phyloP scores from a whole-genome alignment of 2,888 invertebrate species.

The Cerceris ruficornis region DNA sequence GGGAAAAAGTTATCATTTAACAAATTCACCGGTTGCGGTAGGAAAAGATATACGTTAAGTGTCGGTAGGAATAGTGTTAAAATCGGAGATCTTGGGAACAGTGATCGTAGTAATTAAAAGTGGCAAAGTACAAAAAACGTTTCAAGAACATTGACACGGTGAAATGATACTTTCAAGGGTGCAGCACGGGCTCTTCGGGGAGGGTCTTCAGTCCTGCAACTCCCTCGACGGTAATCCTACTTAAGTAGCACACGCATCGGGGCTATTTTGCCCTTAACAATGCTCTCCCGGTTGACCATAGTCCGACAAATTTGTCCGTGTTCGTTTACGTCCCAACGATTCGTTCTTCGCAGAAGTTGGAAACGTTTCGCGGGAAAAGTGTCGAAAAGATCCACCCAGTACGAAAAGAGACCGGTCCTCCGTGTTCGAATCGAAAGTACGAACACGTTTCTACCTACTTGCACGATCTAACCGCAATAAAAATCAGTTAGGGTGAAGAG shows the following conservation, averaged over 20 bases:
- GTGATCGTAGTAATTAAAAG: too few relatives aligned
- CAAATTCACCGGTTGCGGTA: too few relatives aligned
- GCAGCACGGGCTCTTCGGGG: constrained; percentile 1
- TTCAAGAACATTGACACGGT: constrained; percentile 9
- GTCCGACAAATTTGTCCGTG: too few relatives aligned
- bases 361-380: too few relatives aligned
- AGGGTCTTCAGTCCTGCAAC: neutral
- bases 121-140: too few relatives aligned
- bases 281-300: neutral
- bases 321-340: neutral
- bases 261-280: neutral
- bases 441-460: neutral
- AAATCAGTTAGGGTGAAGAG: neutral
- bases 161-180: constrained; percentile 10
- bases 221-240: constrained; percentile 18
- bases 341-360: too few relatives aligned
- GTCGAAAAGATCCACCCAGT: too few relatives aligned
- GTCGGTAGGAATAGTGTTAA: too few relatives aligned
- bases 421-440: neutral
- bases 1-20: too few relatives aligned
- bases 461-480: neutral
- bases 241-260: neutral
- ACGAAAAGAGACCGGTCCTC: too few relatives aligned
- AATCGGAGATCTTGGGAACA: too few relatives aligned
- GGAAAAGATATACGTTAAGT: too few relatives aligned